Conservation (phyloP, 2,113 vertebrate species). For the Pyrgilauda ruficollis region DNA sequence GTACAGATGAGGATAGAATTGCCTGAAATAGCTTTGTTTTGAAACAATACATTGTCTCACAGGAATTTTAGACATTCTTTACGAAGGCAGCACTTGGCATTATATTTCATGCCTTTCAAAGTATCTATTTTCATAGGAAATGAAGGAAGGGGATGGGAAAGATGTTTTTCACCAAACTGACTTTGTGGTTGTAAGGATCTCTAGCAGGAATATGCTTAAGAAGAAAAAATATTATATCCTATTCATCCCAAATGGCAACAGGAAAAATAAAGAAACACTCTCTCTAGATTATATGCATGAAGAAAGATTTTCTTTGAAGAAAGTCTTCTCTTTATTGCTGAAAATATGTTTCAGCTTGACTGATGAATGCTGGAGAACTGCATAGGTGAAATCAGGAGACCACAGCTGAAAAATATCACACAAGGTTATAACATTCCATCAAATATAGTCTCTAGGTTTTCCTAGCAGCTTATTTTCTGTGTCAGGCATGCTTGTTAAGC, state of each 20-base stretch:
- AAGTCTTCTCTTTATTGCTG: neutral
- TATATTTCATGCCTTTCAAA: constrained; percentile 28
- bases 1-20: constrained; percentile 19
- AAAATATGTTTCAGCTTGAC: neutral
- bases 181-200: neutral
- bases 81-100: constrained; percentile 12
- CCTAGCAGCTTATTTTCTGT: neutral
- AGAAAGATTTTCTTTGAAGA: neutral
- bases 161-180: neutral
- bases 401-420: neutral
- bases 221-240: neutral
- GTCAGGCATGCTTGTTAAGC: neutral
- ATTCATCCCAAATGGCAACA: neutral
- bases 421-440: neutral
- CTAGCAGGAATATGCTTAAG: neutral
- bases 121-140: constrained; percentile 35
- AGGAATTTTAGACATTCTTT: constrained; percentile 37
- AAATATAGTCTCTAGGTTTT: neutral
- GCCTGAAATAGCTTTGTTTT: constrained; percentile 60
- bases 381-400: neutral
- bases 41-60: constrained; percentile 12
- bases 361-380: neutral
- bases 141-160: neutral
- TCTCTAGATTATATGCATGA: neutral
- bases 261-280: neutral